Percentiles rank a stretch among this genome's conserved stretches.
Evolutionary conservation across 1,140 invertebrate species (phyloP).

Genomic region (Lasaia peninsularis): DNA sequence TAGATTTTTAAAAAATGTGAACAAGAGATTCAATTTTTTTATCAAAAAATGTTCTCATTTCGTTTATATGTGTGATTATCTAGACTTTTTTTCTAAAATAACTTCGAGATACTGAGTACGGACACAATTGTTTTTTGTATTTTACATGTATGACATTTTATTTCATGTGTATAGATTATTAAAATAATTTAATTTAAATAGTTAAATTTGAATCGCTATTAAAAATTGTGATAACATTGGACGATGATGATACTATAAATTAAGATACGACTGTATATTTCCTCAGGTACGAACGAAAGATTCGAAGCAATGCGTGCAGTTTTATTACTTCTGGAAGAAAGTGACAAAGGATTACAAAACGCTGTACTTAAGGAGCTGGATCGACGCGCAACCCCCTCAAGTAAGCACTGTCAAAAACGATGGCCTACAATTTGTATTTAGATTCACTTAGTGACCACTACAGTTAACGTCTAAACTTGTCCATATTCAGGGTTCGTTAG

Average conservation of each 20-base stretch:
- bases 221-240: neutral
- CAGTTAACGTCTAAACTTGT: constrained; percentile 50
- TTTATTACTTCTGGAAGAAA: constrained; percentile 99
- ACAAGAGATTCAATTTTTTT: too few species aligned
- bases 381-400: constrained; percentile 48
- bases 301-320: constrained; percentile 96
- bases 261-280: constrained; percentile 15
- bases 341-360: constrained; percentile 89
- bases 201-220: too few species aligned
- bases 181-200: too few species aligned
- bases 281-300: constrained; percentile 90
- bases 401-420: constrained; percentile 59
- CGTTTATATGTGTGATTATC: too few species aligned
- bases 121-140: too few species aligned
- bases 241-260: neutral
- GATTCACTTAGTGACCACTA: constrained; percentile 41
- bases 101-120: too few species aligned
- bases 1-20: too few species aligned
- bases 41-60: too few species aligned
- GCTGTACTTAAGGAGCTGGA: constrained; percentile 63
- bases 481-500: constrained; percentile 60
- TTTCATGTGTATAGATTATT: too few species aligned
- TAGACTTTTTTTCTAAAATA: too few species aligned
- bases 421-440: constrained; percentile 62
- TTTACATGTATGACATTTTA: too few species aligned